A percentile compares a stretch with the other conserved stretches of the same genome.
phyloP scores from a whole-genome alignment of 2,888 invertebrate genomes.

The Melipona beecheii region DNA sequence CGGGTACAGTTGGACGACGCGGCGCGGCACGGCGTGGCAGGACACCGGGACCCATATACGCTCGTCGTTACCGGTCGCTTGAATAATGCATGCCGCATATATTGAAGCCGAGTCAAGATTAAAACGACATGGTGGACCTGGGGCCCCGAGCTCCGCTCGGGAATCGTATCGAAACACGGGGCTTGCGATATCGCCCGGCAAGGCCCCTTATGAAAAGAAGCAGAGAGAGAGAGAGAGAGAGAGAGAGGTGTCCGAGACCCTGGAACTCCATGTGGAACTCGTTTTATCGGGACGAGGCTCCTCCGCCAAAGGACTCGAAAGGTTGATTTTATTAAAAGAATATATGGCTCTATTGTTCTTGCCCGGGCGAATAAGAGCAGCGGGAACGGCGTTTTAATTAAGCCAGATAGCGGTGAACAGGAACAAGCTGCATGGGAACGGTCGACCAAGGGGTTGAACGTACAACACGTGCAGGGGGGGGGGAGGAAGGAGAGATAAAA shows the following conservation, averaged over 20 bases:
- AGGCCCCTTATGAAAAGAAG: slow-evolving; percentile 1
- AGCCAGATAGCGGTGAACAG: slow-evolving; percentile 32
- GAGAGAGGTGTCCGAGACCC: neutral
- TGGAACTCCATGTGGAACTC: slow-evolving; percentile 13
- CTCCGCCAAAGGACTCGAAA: slow-evolving; percentile 39
- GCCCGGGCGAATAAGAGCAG: slow-evolving; percentile 27
- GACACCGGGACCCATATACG: slow-evolving; percentile 56
- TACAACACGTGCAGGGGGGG: too few species aligned
- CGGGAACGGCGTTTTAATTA: slow-evolving; percentile 39
- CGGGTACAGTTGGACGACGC: slow-evolving; percentile 23
- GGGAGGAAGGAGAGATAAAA: slow-evolving; percentile 13
- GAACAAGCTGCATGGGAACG: slow-evolving; percentile 36
- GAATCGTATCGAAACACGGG: slow-evolving; percentile 62
- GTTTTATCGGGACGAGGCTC: slow-evolving; percentile 32
- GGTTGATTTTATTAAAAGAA: slow-evolving; percentile 44
- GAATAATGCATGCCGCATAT: slow-evolving; percentile 72
- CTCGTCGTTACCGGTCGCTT: slow-evolving; percentile 59
- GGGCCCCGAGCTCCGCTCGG: slow-evolving; percentile 33
- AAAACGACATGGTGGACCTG: slow-evolving; percentile 63
- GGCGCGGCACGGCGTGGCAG: slow-evolving; percentile 5
- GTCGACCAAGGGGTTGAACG: slow-evolving; percentile 24
- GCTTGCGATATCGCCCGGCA: slow-evolving; percentile 48
- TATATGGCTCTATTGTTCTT: slow-evolving; percentile 39
- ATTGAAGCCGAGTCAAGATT: slow-evolving; percentile 66
- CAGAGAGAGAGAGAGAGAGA: too few species aligned